Evolutionary conservation across 2,888 invertebrate species (phyloP).

Genomic region (Steinernema scapterisci): DNA sequence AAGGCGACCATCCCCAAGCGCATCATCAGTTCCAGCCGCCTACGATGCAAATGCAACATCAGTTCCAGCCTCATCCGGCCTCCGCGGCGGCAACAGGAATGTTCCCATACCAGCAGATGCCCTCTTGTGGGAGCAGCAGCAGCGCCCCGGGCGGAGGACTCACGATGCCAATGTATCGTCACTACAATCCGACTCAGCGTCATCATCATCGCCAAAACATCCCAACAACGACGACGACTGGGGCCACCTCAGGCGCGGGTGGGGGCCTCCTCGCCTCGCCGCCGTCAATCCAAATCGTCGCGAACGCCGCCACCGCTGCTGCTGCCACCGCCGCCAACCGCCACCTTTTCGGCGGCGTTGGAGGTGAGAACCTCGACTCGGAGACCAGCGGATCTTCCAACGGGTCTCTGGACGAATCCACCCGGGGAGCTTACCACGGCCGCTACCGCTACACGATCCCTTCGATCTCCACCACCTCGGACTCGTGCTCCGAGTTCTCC

Average conservation of each 20-base stretch:
- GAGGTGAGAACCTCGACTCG: background rate
- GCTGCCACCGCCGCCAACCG: background rate
- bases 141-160: slow-evolving; percentile 3
- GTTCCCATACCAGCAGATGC: background rate
- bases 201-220: slow-evolving; percentile 3
- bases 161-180: slow-evolving; percentile 17
- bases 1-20: too few species aligned
- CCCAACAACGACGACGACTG: background rate
- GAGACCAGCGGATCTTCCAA: slow-evolving; percentile 15
- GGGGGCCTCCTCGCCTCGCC: slow-evolving; percentile 12
- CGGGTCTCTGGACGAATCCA: background rate
- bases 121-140: slow-evolving; percentile 13
- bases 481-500: slow-evolving; percentile 24
- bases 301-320: background rate
- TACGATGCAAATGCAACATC: background rate
- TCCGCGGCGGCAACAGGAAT: background rate
- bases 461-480: slow-evolving; percentile 18
- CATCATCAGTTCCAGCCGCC: background rate
- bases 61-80: background rate
- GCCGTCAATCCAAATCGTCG: background rate
- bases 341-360: background rate
- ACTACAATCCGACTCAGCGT: slow-evolving; percentile 16
- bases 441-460: slow-evolving; percentile 27
- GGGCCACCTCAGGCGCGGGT: background rate
- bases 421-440: background rate